phyloP scores from a whole-genome alignment of 1,140 invertebrate genomes.

The Colletes latitarsis region DNA sequence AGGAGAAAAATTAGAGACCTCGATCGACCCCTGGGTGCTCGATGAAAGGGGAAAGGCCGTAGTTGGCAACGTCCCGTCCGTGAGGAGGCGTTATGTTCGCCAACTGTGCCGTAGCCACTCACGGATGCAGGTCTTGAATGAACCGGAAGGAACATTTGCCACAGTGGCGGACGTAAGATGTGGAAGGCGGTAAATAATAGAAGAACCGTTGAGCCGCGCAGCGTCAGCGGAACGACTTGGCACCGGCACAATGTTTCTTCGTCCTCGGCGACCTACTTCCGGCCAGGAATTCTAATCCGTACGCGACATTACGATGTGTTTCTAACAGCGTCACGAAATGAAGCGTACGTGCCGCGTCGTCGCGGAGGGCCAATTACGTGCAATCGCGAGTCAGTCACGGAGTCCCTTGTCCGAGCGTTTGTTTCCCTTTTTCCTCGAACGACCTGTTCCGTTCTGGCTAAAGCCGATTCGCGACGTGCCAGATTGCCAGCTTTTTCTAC shows the following conservation, averaged over 20 bases:
- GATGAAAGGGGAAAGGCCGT: too few species aligned
- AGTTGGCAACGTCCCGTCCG: background rate
- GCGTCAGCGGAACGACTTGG: slow-evolving; percentile 50
- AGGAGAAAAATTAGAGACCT: too few species aligned
- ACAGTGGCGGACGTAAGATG: slow-evolving; percentile 45
- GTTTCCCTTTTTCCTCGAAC: background rate
- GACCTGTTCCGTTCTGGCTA: background rate
- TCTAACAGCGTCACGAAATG: slow-evolving; percentile 9
- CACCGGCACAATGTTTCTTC: slow-evolving; percentile 39
- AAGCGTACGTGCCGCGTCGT: background rate
- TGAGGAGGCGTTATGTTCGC: slow-evolving; percentile 18
- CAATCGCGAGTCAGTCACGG: background rate
- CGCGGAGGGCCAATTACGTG: slow-evolving; percentile 1
- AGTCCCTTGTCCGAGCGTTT: background rate
- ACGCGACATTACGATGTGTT: slow-evolving; percentile 21
- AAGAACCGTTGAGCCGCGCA: slow-evolving; percentile 29
- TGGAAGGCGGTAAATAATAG: slow-evolving; percentile 51
- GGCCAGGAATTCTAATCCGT: slow-evolving; percentile 48
- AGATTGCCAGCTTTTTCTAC: too few species aligned
- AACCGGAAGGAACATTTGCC: slow-evolving; percentile 48
- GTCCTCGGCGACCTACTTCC: slow-evolving; percentile 52
- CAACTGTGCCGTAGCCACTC: slow-evolving; percentile 51
- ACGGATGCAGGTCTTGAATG: slow-evolving; percentile 51
- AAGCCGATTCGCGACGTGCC: background rate
- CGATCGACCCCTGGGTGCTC: too few species aligned